These are phyloP conservation scores for Oryzaephilus surinamensis DNA, from an alignment of 1,140 invertebrate genomes.

Conservation along the genomic window DNA sequence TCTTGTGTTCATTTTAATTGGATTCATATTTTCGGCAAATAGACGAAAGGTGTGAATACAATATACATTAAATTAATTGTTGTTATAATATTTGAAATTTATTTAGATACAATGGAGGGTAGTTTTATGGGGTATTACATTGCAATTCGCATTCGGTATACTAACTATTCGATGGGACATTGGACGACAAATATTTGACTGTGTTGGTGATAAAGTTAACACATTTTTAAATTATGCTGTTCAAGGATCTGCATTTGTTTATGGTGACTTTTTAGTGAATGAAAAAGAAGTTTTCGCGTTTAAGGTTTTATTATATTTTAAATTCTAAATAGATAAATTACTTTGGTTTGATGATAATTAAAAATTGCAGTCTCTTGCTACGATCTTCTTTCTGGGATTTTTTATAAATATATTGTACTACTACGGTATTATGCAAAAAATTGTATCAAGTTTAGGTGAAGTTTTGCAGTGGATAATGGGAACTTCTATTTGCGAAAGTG, in stretches of 20 bases:
- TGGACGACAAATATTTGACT: conserved; percentile 68
- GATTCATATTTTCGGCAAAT: conserved; percentile 52
- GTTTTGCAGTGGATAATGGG: conserved; percentile 60
- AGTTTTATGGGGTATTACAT: conserved; percentile 64
- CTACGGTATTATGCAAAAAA: conserved; percentile 73
- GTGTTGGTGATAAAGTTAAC: conserved; percentile 67
- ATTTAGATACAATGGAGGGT: conserved; percentile 61
- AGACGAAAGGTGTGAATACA: conserved; percentile 38
- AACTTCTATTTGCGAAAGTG: conserved; percentile 86
- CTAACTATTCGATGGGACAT: conserved; percentile 74
- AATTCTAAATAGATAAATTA: background rate
- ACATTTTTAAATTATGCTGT: conserved; percentile 71
- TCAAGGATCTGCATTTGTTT: conserved; percentile 75
- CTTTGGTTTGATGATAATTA: background rate
- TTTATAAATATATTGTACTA: conserved; percentile 80
- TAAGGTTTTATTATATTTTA: conserved; percentile 42
- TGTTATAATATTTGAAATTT: conserved; percentile 1
- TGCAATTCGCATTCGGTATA: conserved; percentile 82
- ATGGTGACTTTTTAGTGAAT: conserved; percentile 57
- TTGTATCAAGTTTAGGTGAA: conserved; percentile 76
- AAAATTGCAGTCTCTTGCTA: conserved; percentile 58
- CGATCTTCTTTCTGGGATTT: conserved; percentile 88
- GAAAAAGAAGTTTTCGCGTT: conserved; percentile 62
- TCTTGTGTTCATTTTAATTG: conserved; percentile 40
- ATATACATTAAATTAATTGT: conserved; percentile 1